Evolutionary conservation across 1,140 invertebrate genomes (phyloP).

Genomic region (Dendrolimus punctatus): DNA sequence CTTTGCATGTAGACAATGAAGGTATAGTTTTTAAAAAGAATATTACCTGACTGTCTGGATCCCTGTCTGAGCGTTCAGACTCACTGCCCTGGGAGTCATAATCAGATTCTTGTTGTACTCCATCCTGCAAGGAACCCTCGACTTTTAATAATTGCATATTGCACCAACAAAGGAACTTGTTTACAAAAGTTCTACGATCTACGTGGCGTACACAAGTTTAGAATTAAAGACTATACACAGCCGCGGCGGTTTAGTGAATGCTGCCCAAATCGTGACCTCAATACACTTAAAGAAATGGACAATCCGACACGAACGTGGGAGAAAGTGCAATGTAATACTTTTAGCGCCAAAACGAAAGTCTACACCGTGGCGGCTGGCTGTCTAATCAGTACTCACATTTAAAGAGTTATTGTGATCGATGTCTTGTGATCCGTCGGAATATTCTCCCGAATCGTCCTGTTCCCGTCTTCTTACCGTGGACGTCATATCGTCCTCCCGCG

Average conservation of each 20-base stretch:
- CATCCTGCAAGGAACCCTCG: conserved; percentile 57
- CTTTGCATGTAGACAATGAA: no score
- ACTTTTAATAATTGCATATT: conserved; percentile 61
- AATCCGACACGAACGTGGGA: conserved; percentile 60
- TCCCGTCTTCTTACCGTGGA: conserved; percentile 59
- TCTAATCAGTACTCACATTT: conserved; percentile 47
- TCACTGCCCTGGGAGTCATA: conserved; percentile 58
- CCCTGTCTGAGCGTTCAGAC: conserved; percentile 52
- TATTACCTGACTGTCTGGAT: conserved; percentile 49
- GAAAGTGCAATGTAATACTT: conserved; percentile 59
- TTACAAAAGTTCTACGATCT: conserved; percentile 12
- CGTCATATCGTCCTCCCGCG: conserved; percentile 62
- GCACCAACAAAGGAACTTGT: conserved; percentile 15
- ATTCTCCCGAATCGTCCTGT: conserved; percentile 64
- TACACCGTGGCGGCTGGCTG: conserved; percentile 3
- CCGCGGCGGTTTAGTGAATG: conserved; percentile 40
- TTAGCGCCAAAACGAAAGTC: conserved; percentile 63
- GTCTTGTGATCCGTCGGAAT: conserved; percentile 66
- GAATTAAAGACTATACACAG: conserved; percentile 43
- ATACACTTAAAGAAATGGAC: conserved; percentile 64
- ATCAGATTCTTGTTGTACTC: conserved; percentile 45
- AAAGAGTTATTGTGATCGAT: conserved; percentile 59
- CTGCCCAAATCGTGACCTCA: conserved; percentile 59
- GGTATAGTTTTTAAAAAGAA: neutral
- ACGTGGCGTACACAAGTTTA: conserved; percentile 30